Base-by-base conservation (phyloP, 1,140 invertebrate species). In the Andricus grossulariae region DNA sequence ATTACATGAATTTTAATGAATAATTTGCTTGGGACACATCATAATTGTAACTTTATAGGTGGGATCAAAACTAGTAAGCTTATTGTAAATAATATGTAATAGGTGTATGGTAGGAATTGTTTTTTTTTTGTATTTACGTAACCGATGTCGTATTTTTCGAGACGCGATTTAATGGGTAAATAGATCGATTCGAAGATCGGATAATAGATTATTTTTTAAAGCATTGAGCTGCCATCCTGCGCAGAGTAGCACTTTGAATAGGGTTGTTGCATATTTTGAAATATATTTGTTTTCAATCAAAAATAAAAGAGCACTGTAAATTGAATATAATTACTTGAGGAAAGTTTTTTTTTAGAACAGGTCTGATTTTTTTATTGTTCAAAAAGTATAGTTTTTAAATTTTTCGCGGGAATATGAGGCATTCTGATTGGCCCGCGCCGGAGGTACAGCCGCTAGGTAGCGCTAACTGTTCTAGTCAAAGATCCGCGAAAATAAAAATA, bases 31-130 rank as follows among this genome's bases (percentile, higher is more conserved):
- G 87, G 81, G 88, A 89, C 86, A 88, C 88, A 89, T 88, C 88
- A 89, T 87, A 87, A 86, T 81, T 84, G 82, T 91, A 90, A 89
- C 85, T 88, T 87, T 88, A 88, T 88, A 89, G 84, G 84, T 79
- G 86, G 88, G 86, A 90, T 89, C 88, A 87, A 85, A 84, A 87
- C 80, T 86, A 84, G 86, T 84, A 88, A 83, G 83, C 83, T 87
- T 89, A 89, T 88, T 89, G 87, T 90, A 89, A 83, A 89, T 87
- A 45, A 45, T 45, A 45, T 11, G 85, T 84, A 82, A 50, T 66
- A 75, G 77, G 77, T 77, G 77, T 83, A 79, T 76, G 72, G 60
- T 74, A 82, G 83, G 49, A 82, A 66, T 76, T 49, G 70, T 79
- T 80, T 71, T 78, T 74, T 32, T 66, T 66, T 66, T 32, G 60